Percentiles rank a stretch among this genome's conserved stretches.
Conservation (phyloP, 2,113 vertebrate genomes). For the Microtus pennsylvanicus region DNA sequence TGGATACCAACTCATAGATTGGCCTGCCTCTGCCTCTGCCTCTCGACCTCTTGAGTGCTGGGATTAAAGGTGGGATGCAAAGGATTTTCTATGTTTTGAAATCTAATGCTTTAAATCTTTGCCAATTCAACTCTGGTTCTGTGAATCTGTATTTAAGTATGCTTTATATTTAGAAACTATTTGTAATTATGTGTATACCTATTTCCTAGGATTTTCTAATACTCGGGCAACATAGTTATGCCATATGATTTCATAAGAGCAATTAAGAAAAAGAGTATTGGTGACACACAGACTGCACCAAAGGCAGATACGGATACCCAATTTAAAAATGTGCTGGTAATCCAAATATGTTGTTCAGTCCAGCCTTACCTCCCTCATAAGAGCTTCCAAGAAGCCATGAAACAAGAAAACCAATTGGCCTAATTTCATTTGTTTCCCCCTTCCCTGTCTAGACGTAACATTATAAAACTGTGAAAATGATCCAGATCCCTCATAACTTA, state of each 20-base stretch:
- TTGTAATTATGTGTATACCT: slow-evolving; percentile 35
- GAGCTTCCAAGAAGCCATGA: slow-evolving; percentile 37
- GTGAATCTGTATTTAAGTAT: slow-evolving; percentile 30
- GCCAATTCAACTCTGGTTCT: slow-evolving; percentile 24
- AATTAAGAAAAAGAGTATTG: slow-evolving; percentile 9
- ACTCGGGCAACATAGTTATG: slow-evolving; percentile 6
- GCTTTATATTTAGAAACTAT: slow-evolving; percentile 28
- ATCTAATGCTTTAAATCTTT: slow-evolving; percentile 41
- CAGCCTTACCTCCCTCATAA: slow-evolving; percentile 44
- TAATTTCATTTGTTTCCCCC: slow-evolving; percentile 51
- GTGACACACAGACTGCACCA: slow-evolving; percentile 30
- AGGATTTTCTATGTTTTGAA: slow-evolving; percentile 51
- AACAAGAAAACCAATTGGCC: slow-evolving; percentile 12
- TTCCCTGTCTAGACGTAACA: slow-evolving; percentile 15
- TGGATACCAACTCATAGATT: background rate
- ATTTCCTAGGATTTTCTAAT: slow-evolving; percentile 54
- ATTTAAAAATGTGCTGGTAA: slow-evolving; percentile 56
- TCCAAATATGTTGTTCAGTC: slow-evolving; percentile 26
- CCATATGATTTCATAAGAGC: slow-evolving; percentile 42
- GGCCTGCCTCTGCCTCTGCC: background rate
- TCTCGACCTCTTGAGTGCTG: background rate
- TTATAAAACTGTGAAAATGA: slow-evolving; percentile 55
- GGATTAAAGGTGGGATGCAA: background rate
- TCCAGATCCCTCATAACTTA: slow-evolving; percentile 1
- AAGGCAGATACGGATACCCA: slow-evolving; percentile 24